Percentiles rank a stretch among this genome's conserved stretches.
Evolutionary conservation across 2,113 vertebrate species (phyloP).

Genomic region (Oncorhynchus mykiss): DNA sequence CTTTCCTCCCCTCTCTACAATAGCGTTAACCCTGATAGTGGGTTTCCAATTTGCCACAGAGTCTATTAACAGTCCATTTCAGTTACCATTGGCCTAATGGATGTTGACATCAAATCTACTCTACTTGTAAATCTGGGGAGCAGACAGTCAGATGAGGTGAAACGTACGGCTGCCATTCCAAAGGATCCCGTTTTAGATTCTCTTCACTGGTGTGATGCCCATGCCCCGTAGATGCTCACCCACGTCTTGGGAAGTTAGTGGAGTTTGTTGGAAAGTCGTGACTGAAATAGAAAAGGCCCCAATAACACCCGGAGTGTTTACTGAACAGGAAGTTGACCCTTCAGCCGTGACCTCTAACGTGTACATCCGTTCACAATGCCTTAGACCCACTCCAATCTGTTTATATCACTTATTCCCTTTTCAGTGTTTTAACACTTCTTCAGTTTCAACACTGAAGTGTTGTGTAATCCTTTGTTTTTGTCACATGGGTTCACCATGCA

Average conservation of each 20-base stretch:
- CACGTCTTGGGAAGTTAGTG: conserved; percentile 42
- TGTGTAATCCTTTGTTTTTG: no score
- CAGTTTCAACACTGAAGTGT: no score
- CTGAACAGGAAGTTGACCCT: not conserved
- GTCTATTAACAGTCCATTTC: conserved; percentile 64
- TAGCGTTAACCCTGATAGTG: conserved; percentile 46
- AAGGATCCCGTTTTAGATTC: conserved; percentile 51
- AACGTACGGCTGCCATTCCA: conserved; percentile 37
- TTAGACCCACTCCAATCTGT: no score
- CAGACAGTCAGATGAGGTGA: conserved; percentile 44
- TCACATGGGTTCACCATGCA: no score
- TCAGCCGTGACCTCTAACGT: not conserved
- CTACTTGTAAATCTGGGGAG: conserved; percentile 51
- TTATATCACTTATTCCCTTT: no score
- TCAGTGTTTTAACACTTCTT: no score
- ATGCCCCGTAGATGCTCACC: conserved; percentile 46
- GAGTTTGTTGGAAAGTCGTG: conserved; percentile 45
- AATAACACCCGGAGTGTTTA: not conserved
- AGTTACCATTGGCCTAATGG: conserved; percentile 62
- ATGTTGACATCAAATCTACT: conserved; percentile 64
- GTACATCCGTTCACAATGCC: no score
- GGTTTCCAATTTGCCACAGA: conserved; percentile 58
- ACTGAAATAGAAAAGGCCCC: conserved; percentile 48
- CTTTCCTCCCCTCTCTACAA: conserved; percentile 1
- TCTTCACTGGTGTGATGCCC: conserved; percentile 37